Conservation (phyloP, 2,888 invertebrate species). For the Philhelius pedissequus region DNA sequence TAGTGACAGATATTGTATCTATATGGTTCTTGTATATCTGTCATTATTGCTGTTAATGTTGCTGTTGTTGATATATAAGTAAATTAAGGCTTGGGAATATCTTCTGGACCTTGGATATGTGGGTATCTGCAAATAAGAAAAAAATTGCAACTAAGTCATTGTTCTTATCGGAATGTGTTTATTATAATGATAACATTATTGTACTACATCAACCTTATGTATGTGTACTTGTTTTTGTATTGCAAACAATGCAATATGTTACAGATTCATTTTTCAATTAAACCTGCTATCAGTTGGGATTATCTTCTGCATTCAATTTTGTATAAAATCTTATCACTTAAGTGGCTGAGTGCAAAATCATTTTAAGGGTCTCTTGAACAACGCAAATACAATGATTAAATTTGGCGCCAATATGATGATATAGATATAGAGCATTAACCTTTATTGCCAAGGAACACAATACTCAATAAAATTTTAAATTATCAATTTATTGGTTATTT, state of each 20-base stretch:
- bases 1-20: neutral
- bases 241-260: neutral
- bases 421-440: neutral
- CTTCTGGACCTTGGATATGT: neutral
- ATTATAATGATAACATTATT: neutral
- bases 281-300: neutral
- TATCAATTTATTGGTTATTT: too few species aligned
- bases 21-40: neutral
- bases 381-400: neutral
- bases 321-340: neutral
- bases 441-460: neutral
- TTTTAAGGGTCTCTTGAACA: neutral
- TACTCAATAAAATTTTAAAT: too few species aligned
- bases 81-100: neutral
- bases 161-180: neutral
- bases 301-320: neutral
- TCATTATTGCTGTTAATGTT: constrained; percentile 13
- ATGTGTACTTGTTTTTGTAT: neutral
- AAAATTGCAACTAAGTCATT: neutral
- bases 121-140: neutral
- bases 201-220: neutral
- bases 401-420: neutral
- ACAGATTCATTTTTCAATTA: neutral
- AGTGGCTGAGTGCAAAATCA: neutral
- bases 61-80: neutral